Percentiles rank a stretch among this genome's conserved stretches.
These are phyloP conservation scores for Lithophane leautieri DNA, from an alignment of 2,888 invertebrate species.

Conservation along the genomic window DNA sequence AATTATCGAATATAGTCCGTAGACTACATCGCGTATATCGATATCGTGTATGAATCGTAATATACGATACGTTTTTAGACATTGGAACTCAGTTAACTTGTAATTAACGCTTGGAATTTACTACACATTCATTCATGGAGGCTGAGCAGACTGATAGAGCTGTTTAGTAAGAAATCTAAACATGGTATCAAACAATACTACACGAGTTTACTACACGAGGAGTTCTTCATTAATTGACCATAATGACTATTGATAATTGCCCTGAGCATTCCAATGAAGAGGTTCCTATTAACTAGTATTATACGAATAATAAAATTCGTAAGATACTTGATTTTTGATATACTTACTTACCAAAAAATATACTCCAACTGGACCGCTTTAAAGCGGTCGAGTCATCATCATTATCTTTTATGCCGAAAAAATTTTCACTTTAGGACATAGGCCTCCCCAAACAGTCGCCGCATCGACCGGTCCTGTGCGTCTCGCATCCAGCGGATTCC, in stretches of 20 bases:
- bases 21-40: no score
- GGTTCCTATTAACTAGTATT: background rate
- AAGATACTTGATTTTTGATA: background rate
- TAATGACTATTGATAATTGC: slow-evolving; percentile 21
- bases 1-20: no score
- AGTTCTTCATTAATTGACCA: slow-evolving; percentile 7
- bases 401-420: background rate
- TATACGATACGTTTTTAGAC: background rate
- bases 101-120: slow-evolving; percentile 18
- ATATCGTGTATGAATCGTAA: no score
- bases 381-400: background rate
- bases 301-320: background rate
- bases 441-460: background rate
- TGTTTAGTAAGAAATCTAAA: slow-evolving; percentile 26
- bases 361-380: background rate
- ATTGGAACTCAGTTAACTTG: background rate
- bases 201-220: slow-evolving; percentile 6
- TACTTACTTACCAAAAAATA: background rate
- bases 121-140: background rate
- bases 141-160: background rate
- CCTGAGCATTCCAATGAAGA: background rate
- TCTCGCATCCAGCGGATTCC: background rate
- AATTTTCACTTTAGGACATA: background rate
- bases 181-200: slow-evolving; percentile 32
- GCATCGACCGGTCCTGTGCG: background rate